phyloP scores from a whole-genome alignment of 2,888 invertebrate genomes.

The Lasioglossum lativentre region DNA sequence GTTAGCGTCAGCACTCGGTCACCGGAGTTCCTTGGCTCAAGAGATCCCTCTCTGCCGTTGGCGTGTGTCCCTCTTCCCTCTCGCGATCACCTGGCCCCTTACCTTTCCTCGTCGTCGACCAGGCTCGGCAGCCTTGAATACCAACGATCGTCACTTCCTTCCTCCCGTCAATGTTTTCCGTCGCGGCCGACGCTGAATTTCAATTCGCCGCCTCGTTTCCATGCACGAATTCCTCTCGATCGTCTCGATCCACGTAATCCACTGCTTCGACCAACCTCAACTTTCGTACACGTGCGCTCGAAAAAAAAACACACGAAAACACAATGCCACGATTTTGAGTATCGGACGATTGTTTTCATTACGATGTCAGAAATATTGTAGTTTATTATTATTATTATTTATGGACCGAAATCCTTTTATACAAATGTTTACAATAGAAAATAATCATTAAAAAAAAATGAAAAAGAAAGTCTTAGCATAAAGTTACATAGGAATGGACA shows the following conservation, averaged over 20 bases:
- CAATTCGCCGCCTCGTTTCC: conserved; percentile 74
- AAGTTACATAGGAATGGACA: too few species aligned
- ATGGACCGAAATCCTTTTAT: too few species aligned
- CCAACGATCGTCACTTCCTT: conserved; percentile 83
- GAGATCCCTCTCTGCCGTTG: conserved; percentile 52
- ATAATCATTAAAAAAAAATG: too few species aligned
- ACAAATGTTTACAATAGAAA: too few species aligned
- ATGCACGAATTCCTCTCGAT: conserved; percentile 66
- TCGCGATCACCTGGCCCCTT: conserved; percentile 28
- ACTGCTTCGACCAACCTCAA: neutral
- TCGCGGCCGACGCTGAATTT: conserved; percentile 79
- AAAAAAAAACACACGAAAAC: too few species aligned
- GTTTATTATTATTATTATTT: too few species aligned
- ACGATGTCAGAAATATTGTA: too few species aligned
- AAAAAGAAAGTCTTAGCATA: too few species aligned
- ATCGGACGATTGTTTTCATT: too few species aligned
- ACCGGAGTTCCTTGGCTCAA: conserved; percentile 81
- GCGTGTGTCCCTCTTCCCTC: conserved; percentile 26
- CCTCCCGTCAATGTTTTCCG: conserved; percentile 80
- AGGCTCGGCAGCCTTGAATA: conserved; percentile 78
- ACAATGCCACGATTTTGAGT: neutral
- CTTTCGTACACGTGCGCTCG: neutral
- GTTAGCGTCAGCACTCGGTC: conserved; percentile 80
- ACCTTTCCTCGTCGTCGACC: conserved; percentile 45
- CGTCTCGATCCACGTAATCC: neutral